Base-by-base conservation (phyloP, 2,888 invertebrate species). In the Tenthredo distinguenda region DNA sequence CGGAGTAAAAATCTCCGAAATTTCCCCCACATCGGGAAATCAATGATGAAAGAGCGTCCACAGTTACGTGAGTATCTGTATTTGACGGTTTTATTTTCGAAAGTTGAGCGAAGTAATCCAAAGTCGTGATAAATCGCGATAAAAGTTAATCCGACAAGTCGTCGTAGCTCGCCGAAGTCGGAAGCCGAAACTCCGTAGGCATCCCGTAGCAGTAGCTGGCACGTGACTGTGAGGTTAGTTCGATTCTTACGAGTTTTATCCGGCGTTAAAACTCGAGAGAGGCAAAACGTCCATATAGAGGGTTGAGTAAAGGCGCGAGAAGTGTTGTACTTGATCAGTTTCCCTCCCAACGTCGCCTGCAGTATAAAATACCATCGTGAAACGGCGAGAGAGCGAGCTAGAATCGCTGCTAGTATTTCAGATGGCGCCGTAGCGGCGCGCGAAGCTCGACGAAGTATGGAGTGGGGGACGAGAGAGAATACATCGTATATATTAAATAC, bases 51-150 rank as follows among this genome's bases (percentile, higher is more conserved):
- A 47, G 12, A 15, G 47, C n/a, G 55, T 55, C 18, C n/a, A 55
- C n/a, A 55, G n/a, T n/a, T 55, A 55, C 6, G 3, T 6, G 12
- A 15, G 47, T 18, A n/a, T 55, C 18, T n/a, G n/a, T n/a, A 55
- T n/a, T 55, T n/a, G n/a, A 55, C 3, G 43, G 21, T 18, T 21
- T 72, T 72, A 72, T 72, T 72, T 43, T 40, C 4, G 4, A n/a
- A 72, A 72, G 72, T 72, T 72, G 34, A 34, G n/a, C 21, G 18
- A 72, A 40, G 18, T 40, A n/a, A 34, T 21, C n/a, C 40, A 18
- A 7, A 76, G 76, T 47, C 26, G 40, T 43, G 76, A 76, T 15
- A 76, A 76, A 76, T 76, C 40, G 76, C 47, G 76, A 76, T 76
- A 76, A 76, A 76, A 76, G 43, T 76, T 76, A 76, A 26, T 47